phyloP scores from a whole-genome alignment of 2,888 invertebrate genomes.

The Drosophila melanosoma region DNA sequence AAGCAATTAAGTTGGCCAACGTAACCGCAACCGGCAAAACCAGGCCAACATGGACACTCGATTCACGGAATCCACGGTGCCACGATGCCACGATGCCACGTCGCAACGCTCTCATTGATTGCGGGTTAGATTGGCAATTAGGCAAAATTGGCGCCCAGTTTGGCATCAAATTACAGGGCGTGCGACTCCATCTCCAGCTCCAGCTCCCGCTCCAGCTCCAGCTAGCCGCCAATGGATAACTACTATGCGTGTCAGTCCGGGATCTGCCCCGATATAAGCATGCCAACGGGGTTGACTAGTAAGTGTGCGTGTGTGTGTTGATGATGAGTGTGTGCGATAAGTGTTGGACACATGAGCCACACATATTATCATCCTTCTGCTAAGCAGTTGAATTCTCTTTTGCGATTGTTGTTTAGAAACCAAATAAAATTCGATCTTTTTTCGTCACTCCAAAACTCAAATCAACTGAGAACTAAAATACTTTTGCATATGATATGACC shows the following conservation, averaged over 20 bases:
- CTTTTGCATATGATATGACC: not conserved
- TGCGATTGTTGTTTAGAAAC: not conserved
- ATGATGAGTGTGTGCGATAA: constrained; percentile 5
- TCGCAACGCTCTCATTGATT: constrained; percentile 51
- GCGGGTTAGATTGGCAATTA: constrained; percentile 61
- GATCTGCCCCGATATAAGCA: constrained; percentile 14
- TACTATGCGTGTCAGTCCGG: constrained; percentile 22
- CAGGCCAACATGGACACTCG: constrained; percentile 21
- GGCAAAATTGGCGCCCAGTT: constrained; percentile 52
- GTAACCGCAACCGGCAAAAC: constrained; percentile 11
- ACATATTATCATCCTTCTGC: not conserved
- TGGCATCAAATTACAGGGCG: constrained; percentile 50
- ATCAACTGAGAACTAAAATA: not conserved
- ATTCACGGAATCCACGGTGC: constrained; percentile 10
- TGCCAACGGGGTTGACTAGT: constrained; percentile 4
- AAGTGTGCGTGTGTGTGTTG: not conserved
- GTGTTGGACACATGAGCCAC: not conserved
- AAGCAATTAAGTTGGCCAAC: constrained; percentile 53
- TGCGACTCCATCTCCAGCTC: not conserved
- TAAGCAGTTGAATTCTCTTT: not conserved
- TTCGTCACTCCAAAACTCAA: not conserved
- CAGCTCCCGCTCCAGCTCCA: not conserved
- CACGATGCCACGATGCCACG: not conserved
- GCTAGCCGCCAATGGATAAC: constrained; percentile 17
- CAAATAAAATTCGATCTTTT: not conserved